Base-by-base conservation (phyloP, 92 coral and sea anemone genomes). In the Actinernus sp. region DNA sequence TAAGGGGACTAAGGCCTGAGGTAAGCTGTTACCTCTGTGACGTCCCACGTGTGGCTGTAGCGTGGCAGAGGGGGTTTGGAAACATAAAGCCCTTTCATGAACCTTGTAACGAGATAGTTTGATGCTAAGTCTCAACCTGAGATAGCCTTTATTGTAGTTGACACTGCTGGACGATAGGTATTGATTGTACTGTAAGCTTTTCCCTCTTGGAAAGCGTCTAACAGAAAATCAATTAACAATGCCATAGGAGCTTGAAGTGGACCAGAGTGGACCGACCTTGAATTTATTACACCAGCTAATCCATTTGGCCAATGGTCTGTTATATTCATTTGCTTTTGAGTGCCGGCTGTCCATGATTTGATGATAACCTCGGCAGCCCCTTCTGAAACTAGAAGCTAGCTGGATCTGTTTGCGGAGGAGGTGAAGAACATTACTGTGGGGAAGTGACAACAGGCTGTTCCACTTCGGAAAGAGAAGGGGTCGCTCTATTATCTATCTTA, bases 301-400 rank as follows among this genome's bases (percentile, higher is more conserved):
- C 73, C 90, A 76, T 45, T 48, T 83, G 6, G 74, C 67, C 89
- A 73, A 83, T 52, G 64, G 83, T 74, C 83, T 25, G 33, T 74
- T 58, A 78, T 82, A 82, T 18, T 41, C n/a, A n/a, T n/a, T 34
- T 81, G 77, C 53, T 70, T 59, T 53, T 79, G 80, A 59, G 73
- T 70, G 58, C 80, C 86, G 26, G 68, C 39, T 21, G 88, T 44
- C 88, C 76, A 81, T 25, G 87, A 71, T 71, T 80, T 50, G 24
- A 11, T n/a, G 57, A 80, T 43, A 68, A 81, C 32, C 19, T 18
- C 44, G 81, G 50, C 39, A 73, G 83, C 65, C 26, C 45, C 57
- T 25, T 74, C 52, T 36, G 83, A 82, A 82, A 65, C 85, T 67
- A 1, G 55, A 54, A 51, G 70, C 85, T 21, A 78, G 62, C 33